Evolutionary conservation across 2,888 invertebrate species (phyloP).

Genomic region (Ichneumoninae sp.): DNA sequence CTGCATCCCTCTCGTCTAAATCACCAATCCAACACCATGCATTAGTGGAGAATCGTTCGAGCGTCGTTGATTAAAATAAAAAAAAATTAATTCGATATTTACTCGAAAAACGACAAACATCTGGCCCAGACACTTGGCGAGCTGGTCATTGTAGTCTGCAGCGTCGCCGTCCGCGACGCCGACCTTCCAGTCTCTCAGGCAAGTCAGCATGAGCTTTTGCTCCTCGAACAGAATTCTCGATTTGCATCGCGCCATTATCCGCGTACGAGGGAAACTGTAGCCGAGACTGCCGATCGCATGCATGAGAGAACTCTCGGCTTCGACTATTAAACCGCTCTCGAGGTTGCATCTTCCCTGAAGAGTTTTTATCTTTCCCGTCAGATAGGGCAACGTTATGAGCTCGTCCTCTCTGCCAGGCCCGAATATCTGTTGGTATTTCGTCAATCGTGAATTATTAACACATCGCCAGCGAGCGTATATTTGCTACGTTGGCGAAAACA

Average conservation of each 20-base stretch:
- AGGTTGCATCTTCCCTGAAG: constrained; percentile 84
- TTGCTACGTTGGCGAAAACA: no score
- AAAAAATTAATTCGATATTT: constrained; percentile 1
- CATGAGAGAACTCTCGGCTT: constrained; percentile 81
- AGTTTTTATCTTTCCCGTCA: constrained; percentile 84
- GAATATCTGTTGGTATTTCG: constrained; percentile 69
- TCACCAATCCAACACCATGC: not conserved
- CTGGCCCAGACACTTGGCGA: constrained; percentile 84
- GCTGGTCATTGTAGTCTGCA: constrained; percentile 84
- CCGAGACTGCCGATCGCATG: constrained; percentile 83
- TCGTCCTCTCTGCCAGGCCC: constrained; percentile 75
- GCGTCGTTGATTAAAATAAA: not conserved
- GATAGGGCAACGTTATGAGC: constrained; percentile 76
- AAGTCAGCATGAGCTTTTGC: constrained; percentile 79
- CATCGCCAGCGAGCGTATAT: not conserved
- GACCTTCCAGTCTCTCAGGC: constrained; percentile 74
- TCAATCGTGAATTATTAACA: constrained; percentile 2
- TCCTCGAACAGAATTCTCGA: constrained; percentile 75
- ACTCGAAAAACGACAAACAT: constrained; percentile 84
- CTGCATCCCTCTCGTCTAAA: constrained; percentile 78
- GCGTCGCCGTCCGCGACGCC: constrained; percentile 78
- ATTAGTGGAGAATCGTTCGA: not conserved
- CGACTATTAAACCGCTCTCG: constrained; percentile 82
- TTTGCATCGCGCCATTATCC: constrained; percentile 74
- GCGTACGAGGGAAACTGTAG: constrained; percentile 82